Percentiles rank a stretch among this genome's conserved stretches.
Evolutionary conservation across 2,888 invertebrate genomes (phyloP).

Genomic region (Brachypterus glaber): DNA sequence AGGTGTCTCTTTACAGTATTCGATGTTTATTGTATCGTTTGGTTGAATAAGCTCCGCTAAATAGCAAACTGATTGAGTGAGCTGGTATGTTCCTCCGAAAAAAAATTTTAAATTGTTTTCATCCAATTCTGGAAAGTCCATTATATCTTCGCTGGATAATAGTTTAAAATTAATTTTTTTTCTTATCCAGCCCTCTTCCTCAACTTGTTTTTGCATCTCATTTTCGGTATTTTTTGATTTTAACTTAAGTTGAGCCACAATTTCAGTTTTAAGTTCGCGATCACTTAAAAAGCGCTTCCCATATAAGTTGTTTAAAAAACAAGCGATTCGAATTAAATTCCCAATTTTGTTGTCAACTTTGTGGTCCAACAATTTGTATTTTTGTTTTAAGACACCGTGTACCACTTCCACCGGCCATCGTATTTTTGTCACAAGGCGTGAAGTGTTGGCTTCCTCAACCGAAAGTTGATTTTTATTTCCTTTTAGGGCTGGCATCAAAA

Average conservation of each 20-base stretch:
- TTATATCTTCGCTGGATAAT: neutral
- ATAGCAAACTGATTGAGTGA: conserved; percentile 10
- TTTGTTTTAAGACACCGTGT: conserved; percentile 17
- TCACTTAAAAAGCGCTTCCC: conserved; percentile 15
- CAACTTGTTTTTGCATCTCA: conserved; percentile 9
- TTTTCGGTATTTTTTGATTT: conserved; percentile 6
- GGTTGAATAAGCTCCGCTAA: conserved; percentile 12
- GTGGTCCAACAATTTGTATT: conserved; percentile 15
- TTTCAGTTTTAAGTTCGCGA: conserved; percentile 6
- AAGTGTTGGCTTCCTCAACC: conserved; percentile 19
- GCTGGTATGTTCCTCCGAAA: conserved; percentile 6
- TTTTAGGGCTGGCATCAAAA: conserved; percentile 25
- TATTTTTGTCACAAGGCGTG: conserved; percentile 22
- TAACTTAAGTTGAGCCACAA: conserved; percentile 10
- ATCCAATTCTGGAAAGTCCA: conserved; percentile 2
- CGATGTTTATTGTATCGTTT: conserved; percentile 5
- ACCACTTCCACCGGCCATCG: conserved; percentile 20
- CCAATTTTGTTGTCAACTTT: conserved; percentile 15
- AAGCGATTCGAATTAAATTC: conserved; percentile 13
- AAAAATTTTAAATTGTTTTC: conserved; percentile 3
- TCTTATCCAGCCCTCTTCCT: conserved; percentile 6
- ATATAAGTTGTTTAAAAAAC: conserved; percentile 17
- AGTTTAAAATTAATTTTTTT: conserved; percentile 1
- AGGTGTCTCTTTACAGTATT: conserved; percentile 2
- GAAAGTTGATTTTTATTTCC: conserved; percentile 22